These are phyloP conservation scores for Heliconius nattereri DNA, from an alignment of 1,140 invertebrate genomes.

Conservation along the genomic window DNA sequence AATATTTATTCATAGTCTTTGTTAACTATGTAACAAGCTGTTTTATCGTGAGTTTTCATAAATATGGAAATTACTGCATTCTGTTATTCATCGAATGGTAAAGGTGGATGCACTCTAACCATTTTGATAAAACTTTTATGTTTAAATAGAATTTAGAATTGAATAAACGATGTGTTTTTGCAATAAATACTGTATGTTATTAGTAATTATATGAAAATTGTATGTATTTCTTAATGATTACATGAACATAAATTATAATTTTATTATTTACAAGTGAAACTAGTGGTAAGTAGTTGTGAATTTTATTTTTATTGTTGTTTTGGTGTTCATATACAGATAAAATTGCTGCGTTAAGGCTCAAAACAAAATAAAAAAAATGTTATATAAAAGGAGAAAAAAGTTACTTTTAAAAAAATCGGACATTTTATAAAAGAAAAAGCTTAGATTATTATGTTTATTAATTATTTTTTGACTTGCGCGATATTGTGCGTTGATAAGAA, in stretches of 20 bases:
- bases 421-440: too few relatives aligned
- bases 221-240: slow-evolving; percentile 4
- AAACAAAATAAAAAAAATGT: too few relatives aligned
- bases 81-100: slow-evolving; percentile 35
- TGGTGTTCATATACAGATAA: too few relatives aligned
- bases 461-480: too few relatives aligned
- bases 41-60: slow-evolving; percentile 38
- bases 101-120: slow-evolving; percentile 23
- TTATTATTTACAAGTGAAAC: neutral
- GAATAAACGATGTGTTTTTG: slow-evolving; percentile 18
- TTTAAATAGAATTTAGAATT: neutral
- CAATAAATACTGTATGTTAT: neutral
- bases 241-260: neutral
- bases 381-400: too few relatives aligned
- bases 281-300: neutral
- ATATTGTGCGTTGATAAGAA: neutral
- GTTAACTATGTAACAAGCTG: slow-evolving; percentile 30
- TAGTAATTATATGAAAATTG: slow-evolving; percentile 17
- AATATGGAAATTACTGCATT: slow-evolving; percentile 40
- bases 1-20: slow-evolving; percentile 27
- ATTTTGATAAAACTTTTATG: neutral
- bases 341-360: too few relatives aligned
- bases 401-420: too few relatives aligned
- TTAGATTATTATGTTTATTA: too few relatives aligned
- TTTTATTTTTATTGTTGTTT: neutral